Conservation (phyloP, 2,797 vertebrate genomes). For the Podargus strigoides region DNA sequence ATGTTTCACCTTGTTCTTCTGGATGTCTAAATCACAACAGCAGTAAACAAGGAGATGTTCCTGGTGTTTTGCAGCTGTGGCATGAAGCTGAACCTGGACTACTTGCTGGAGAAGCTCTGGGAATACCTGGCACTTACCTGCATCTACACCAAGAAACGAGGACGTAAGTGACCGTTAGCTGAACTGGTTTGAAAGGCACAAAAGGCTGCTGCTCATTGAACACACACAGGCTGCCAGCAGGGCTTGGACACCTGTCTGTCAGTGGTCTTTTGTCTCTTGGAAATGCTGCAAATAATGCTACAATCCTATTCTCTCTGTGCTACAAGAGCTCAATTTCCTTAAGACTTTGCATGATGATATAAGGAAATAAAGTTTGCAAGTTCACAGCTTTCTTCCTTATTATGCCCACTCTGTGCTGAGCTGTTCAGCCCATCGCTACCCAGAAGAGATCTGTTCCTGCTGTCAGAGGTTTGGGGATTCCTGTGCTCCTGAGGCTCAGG, state of each 20-base stretch:
- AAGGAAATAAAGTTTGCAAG: not conserved
- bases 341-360: not conserved
- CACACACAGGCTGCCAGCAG: not conserved
- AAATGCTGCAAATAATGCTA: too few relatives aligned
- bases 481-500: not conserved
- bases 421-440: not conserved
- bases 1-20: not conserved
- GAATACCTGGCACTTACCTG: slow-evolving; percentile 95
- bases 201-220: not conserved
- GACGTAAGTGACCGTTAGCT: slow-evolving; percentile 76
- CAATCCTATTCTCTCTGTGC: not conserved
- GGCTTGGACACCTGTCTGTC: not conserved
- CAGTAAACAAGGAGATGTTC: not conserved
- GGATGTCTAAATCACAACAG: not conserved
- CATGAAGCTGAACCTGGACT: slow-evolving; percentile 98
- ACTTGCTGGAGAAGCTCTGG: slow-evolving; percentile 92
- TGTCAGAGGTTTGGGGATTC: not conserved
- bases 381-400: not conserved
- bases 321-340: not conserved
- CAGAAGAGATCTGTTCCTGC: not conserved
- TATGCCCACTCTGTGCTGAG: not conserved
- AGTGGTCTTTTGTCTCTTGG: not conserved
- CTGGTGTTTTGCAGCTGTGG: slow-evolving; percentile 82
- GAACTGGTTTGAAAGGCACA: not conserved
- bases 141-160: slow-evolving; percentile 97